Base-by-base conservation (phyloP, 2,888 invertebrate genomes). In the Ferdinandea cuprea region DNA sequence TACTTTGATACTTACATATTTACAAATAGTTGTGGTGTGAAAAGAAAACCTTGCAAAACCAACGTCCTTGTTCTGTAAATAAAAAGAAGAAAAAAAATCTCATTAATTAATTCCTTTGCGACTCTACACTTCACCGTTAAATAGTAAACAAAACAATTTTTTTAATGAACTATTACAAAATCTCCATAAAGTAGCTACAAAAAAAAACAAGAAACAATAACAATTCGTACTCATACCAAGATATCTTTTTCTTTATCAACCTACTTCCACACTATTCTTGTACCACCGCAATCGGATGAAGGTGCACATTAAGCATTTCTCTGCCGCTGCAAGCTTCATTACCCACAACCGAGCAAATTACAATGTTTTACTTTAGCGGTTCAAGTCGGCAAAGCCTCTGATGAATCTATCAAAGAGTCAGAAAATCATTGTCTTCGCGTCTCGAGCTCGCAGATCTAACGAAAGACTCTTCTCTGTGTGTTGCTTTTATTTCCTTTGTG, bases 161-260 rank as follows among this genome's bases (percentile, higher is more conserved):
- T 58, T 66, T 81, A 81, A 71, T 76, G 81, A 81, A 71, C 81
- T 77, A 76, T 81, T 81, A 81, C 81, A 77, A 81, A 76, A 81
- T 59, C 50, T 77, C 21, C 28, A 48, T 42, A 63, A 68, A 69
- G 40, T 15, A 35, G 21, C 9, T 58, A 50, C 44, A 54, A 35
- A 44, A 25, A 17, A 46, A 40, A 61, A 37, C 40, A 58, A 61
- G 63, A 65, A 71, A 59, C 61, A 65, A 59, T 40, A 37, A 56
- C 61, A 58, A 56, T 63, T 71, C 40, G 65, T 69, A 50, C 25
- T 58, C 46, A 37, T 17, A 52, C 58, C n/a, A n/a, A 15, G 28
- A 46, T 69, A 59, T 66, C 58, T 61, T n/a, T 28, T 28, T 40
- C 11, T 48, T 56, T 69, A 81, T 81, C 71, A 81, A 76, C 80